Evolutionary conservation across 2,797 vertebrate species (phyloP).

Genomic region (Peromyscus aztecus): DNA sequence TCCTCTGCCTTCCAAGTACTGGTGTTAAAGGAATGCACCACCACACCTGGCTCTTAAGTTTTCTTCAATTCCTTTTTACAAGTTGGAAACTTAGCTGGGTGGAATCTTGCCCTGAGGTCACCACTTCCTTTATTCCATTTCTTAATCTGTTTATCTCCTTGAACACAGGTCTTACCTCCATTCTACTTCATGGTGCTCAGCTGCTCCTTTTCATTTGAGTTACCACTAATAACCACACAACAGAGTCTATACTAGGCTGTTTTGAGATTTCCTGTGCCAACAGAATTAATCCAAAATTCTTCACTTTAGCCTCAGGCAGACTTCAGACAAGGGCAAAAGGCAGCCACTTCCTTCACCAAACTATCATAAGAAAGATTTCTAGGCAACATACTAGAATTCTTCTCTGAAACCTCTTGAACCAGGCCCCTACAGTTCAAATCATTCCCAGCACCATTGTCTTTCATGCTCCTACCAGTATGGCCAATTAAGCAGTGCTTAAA

Average conservation of each 20-base stretch:
- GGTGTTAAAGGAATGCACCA: background rate
- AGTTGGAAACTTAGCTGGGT: background rate
- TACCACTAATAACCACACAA: background rate
- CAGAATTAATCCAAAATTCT: background rate
- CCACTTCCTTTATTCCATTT: background rate
- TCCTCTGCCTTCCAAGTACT: background rate
- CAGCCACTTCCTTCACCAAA: no score
- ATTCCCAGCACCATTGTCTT: background rate
- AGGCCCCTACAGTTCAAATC: background rate
- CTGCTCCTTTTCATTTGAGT: background rate
- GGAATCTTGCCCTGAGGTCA: background rate
- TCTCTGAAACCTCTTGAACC: background rate
- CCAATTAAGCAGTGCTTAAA: background rate
- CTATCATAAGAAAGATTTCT: background rate
- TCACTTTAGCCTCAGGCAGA: background rate
- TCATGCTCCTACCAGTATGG: background rate
- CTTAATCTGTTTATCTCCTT: background rate
- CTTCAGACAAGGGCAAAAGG: background rate
- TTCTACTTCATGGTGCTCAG: background rate
- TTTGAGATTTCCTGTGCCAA: background rate
- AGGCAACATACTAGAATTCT: background rate
- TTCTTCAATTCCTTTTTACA: background rate
- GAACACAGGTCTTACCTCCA: background rate
- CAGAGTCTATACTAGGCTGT: background rate
- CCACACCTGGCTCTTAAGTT: background rate